Base-by-base conservation (phyloP, 2,888 invertebrate genomes). In the Drosophila paramelanica region DNA sequence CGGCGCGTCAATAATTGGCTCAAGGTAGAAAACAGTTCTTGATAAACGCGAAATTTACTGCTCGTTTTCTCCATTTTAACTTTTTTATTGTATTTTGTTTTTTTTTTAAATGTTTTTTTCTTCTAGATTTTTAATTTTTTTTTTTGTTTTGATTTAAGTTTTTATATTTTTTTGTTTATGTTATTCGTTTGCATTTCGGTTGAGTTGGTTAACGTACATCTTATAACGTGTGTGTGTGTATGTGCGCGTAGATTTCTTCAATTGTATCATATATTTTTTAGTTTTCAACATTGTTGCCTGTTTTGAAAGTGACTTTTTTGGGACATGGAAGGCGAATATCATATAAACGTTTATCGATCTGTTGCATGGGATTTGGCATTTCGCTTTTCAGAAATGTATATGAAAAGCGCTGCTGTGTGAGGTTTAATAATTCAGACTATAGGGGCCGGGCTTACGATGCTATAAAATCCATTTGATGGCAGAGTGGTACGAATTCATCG, bases 401-500 rank as follows among this genome's bases (percentile, higher is more conserved):
- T 65, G 61, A 65, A 66, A 66, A 78, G 57, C 75, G 62, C 70
- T 65, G 47, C 52, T 62, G 51, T 56, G 62, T 88, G 81, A 81
- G 76, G 76, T 82, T 75, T 58, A 64, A 53, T 71, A 67, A 73
- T 76, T 79, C 68, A 74, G 88, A 77, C 73, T 72, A 50, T 72
- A 50, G 51, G 59, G 72, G 77, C 55, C 59, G 53, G 58, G 70
- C 72, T 91, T 91, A 91, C 62, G 92, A 91, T 72, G 89, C 82
- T 45, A 87, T 87, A 56, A 90, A 81, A 57, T 91, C 91, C 51
- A 92, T 77, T 58, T 91, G 80, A 62, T 88, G 91, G 77, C 85
- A 81, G 66, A 81, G 91, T 78, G 97, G 97, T 61, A 97, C 95
- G 89, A 97, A 97, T 93, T 97, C 97, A 0, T 96, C 96, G 1